phyloP scores from a whole-genome alignment of 2,797 vertebrate genomes.

The Sphaeramia orbicularis region DNA sequence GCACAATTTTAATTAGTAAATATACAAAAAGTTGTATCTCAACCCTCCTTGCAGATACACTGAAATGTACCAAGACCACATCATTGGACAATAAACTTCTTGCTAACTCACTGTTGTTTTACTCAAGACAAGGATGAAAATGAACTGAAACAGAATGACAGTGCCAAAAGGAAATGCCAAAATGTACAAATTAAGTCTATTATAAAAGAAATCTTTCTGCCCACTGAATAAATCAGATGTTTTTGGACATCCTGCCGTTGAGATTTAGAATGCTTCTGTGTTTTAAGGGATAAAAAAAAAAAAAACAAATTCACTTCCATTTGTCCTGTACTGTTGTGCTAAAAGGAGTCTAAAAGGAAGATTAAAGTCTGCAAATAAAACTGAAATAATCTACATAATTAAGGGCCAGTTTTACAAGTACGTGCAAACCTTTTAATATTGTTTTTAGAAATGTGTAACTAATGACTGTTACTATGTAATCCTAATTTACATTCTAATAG shows the following conservation, averaged over 20 bases:
- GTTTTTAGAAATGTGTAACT: no score
- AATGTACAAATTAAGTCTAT: no score
- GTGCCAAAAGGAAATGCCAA: constrained; percentile 14
- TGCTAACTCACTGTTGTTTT: constrained; percentile 9
- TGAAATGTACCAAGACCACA: no score
- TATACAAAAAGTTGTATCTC: not conserved
- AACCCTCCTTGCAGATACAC: not conserved
- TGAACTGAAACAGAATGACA: not conserved
- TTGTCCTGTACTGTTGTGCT: not conserved
- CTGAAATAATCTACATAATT: not conserved
- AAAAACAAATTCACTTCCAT: not conserved
- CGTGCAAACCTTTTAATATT: no score
- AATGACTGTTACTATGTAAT: no score
- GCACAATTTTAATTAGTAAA: not conserved
- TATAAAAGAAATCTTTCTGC: no score
- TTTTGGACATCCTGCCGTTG: not conserved
- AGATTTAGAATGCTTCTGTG: not conserved
- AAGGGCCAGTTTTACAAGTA: not conserved
- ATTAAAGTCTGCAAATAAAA: not conserved
- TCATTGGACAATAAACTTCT: not conserved
- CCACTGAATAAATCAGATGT: no score
- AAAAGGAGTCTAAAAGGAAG: not conserved
- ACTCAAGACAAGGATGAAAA: constrained; percentile 14
- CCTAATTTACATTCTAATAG: no score
- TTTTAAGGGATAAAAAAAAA: constrained; percentile 6